phyloP scores from a whole-genome alignment of 2,888 invertebrate genomes.

The Leptinotarsa peninsularis region DNA sequence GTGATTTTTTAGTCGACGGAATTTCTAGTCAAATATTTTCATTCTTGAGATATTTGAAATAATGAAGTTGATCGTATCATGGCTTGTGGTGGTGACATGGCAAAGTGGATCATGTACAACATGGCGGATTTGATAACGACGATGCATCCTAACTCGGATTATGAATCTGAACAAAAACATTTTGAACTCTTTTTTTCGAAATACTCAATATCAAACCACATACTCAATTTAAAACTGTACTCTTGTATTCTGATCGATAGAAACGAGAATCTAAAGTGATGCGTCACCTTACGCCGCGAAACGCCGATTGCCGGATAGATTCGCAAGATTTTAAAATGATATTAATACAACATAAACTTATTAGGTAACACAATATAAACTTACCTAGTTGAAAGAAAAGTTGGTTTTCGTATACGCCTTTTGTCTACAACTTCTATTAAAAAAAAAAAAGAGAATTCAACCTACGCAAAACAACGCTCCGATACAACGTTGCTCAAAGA shows the following conservation, averaged over 20 bases:
- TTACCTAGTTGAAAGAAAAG: too few species aligned
- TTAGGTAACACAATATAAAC: too few species aligned
- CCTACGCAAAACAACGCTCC: too few species aligned
- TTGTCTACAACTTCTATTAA: too few species aligned
- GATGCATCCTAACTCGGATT: slow-evolving; percentile 4
- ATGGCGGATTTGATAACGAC: slow-evolving; percentile 13
- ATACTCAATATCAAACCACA: not conserved
- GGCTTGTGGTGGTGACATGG: too few species aligned
- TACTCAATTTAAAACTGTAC: not conserved
- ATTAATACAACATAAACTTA: not conserved
- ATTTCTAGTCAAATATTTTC: too few species aligned
- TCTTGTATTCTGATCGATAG: not conserved
- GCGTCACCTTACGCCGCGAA: not conserved
- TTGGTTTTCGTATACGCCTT: too few species aligned
- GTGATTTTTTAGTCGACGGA: too few species aligned
- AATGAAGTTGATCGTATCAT: too few species aligned
- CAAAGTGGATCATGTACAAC: not conserved
- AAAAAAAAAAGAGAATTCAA: too few species aligned
- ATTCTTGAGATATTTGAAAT: too few species aligned
- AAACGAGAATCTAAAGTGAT: not conserved
- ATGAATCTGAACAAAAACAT: not conserved
- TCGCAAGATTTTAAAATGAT: not conserved
- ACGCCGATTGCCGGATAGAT: not conserved
- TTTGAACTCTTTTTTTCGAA: not conserved
- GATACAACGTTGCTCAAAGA: too few species aligned